Evolutionary conservation across 1,140 invertebrate genomes (phyloP).

Genomic region (Meloidogyne floridensis): DNA sequence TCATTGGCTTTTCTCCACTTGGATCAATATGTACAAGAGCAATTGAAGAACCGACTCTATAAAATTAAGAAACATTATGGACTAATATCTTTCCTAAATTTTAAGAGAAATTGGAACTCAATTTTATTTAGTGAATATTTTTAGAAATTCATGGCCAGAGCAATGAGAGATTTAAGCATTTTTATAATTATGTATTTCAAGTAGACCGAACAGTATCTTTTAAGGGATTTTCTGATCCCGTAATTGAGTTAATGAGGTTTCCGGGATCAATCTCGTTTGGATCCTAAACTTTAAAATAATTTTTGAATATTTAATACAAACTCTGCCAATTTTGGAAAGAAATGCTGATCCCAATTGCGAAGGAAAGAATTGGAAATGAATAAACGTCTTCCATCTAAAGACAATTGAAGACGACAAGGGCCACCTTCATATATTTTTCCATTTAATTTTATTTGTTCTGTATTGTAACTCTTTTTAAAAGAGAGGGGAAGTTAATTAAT

Average conservation of each 20-base stretch:
- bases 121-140: too few species aligned
- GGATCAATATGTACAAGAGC: conserved; percentile 41
- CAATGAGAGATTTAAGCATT: too few species aligned
- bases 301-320: conserved; percentile 11
- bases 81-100: too few species aligned
- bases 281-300: not conserved
- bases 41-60: conserved; percentile 39
- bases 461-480: conserved; percentile 27
- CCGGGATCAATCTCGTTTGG: too few species aligned
- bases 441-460: conserved; percentile 18
- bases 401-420: conserved; percentile 92
- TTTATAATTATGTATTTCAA: too few species aligned
- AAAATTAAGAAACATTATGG: conserved; percentile 1
- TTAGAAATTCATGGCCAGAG: too few species aligned
- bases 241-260: too few species aligned
- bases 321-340: conserved; percentile 74
- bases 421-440: conserved; percentile 73
- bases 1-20: conserved; percentile 24
- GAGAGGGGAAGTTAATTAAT: not conserved
- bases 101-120: too few species aligned
- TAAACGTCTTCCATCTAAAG: conserved; percentile 86
- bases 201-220: too few species aligned
- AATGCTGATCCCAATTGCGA: conserved; percentile 87
- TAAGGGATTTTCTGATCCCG: too few species aligned
- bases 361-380: conserved; percentile 88